Evolutionary conservation across 2,888 invertebrate genomes (phyloP).

Genomic region (Eristalinus aeneus): DNA sequence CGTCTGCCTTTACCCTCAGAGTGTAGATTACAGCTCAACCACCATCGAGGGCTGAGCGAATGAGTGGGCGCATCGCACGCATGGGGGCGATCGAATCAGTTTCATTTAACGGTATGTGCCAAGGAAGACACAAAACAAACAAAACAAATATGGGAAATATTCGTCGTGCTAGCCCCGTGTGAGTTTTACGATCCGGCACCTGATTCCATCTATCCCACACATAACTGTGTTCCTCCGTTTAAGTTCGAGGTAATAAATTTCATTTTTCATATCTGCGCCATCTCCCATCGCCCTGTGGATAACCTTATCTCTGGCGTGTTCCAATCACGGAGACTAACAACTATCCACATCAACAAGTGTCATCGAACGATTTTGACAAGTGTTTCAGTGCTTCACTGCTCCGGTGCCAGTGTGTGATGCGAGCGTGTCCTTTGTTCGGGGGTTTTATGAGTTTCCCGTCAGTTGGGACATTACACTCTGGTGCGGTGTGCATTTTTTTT

Average conservation of each 20-base stretch:
- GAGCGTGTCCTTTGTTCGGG: constrained; percentile 24
- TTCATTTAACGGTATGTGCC: constrained; percentile 33
- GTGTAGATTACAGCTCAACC: not conserved
- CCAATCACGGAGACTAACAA: constrained; percentile 31
- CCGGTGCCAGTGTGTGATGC: not conserved
- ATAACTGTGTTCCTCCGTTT: constrained; percentile 54
- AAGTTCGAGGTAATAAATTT: constrained; percentile 49
- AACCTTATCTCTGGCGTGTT: constrained; percentile 36
- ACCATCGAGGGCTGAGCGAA: not conserved
- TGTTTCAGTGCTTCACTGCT: constrained; percentile 23
- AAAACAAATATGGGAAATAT: constrained; percentile 26
- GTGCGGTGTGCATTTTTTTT: constrained; percentile 41
- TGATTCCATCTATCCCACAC: constrained; percentile 32
- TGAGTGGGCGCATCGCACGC: not conserved
- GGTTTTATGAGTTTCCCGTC: constrained; percentile 56
- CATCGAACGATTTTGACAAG: constrained; percentile 67
- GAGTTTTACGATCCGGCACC: constrained; percentile 47
- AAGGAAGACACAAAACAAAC: constrained; percentile 14
- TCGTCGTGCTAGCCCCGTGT: constrained; percentile 10
- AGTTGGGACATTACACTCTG: constrained; percentile 38
- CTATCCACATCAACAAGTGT: constrained; percentile 52
- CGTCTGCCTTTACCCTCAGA: not conserved
- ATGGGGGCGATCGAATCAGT: not conserved
- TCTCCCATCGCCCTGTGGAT: constrained; percentile 25
- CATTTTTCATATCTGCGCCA: constrained; percentile 65